Evolutionary conservation across 2,113 vertebrate genomes (phyloP).

Genomic region (Hippolais icterina): DNA sequence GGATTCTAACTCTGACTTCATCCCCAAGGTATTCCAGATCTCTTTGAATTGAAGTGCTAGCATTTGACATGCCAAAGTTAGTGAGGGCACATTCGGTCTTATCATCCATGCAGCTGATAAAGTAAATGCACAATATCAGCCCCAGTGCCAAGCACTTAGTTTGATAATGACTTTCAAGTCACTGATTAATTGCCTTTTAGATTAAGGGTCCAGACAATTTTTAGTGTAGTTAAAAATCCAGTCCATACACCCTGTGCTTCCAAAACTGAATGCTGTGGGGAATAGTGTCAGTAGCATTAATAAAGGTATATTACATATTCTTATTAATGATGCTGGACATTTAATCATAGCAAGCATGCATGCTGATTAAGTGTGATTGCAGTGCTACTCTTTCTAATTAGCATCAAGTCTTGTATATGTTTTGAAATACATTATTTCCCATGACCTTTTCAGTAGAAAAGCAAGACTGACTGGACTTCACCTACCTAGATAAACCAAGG

Average conservation of each 20-base stretch:
- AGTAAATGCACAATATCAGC: not conserved
- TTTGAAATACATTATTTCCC: not conserved
- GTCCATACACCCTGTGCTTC: not conserved
- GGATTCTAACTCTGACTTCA: not conserved
- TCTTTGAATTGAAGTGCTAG: not conserved
- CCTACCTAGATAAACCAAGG: not conserved
- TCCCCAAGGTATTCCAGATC: not conserved
- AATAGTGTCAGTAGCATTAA: not conserved
- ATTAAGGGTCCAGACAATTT: not conserved
- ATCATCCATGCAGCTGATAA: not conserved
- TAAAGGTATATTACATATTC: not conserved
- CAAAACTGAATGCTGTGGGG: not conserved
- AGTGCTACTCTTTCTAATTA: not conserved
- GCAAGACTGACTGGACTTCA: not conserved
- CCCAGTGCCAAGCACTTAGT: not conserved
- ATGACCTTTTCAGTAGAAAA: not conserved
- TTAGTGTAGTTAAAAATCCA: not conserved
- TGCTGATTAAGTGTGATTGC: not conserved
- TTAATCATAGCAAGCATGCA: not conserved
- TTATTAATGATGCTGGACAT: not conserved
- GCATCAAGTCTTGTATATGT: not conserved
- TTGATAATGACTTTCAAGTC: not conserved
- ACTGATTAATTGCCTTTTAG: not conserved
- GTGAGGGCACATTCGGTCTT: accelerated
- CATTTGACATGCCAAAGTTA: not conserved